These are phyloP conservation scores for Crenuchus spilurus DNA, from an alignment of 2,797 vertebrate species.

Conservation along the genomic window DNA sequence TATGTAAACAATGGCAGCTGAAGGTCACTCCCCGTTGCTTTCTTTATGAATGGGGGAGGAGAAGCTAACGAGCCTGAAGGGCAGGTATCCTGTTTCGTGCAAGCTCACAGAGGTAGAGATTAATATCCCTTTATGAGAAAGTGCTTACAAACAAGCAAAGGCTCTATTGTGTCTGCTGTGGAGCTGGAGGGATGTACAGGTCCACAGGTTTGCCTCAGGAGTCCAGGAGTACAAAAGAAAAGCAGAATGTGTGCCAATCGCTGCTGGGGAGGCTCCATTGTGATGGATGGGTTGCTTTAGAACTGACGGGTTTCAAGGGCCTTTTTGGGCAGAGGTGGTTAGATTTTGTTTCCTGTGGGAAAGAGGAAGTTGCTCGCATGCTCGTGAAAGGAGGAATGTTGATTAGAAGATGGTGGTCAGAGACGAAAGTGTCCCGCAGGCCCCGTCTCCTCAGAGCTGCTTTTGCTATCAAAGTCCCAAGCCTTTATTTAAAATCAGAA, in stretches of 20 bases:
- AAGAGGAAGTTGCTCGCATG: conserved; percentile 26
- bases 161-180: conserved; percentile 40
- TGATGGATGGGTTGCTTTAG: conserved; percentile 7
- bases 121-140: conserved; percentile 28
- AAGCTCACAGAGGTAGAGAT: conserved; percentile 12
- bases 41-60: not conserved
- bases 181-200: conserved; percentile 46
- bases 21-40: conserved; percentile 1
- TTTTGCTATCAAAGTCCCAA: not conserved
- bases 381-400: conserved; percentile 31
- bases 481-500: not conserved
- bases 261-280: conserved; percentile 29
- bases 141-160: conserved; percentile 19
- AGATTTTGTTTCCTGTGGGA: conserved; percentile 54
- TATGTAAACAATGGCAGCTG: not conserved
- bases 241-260: conserved; percentile 30
- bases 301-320: conserved; percentile 19
- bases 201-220: conserved; percentile 52
- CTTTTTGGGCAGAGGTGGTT: conserved; percentile 8
- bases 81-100: conserved; percentile 20
- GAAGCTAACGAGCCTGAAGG: not conserved
- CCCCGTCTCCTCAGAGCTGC: not conserved
- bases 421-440: not conserved
- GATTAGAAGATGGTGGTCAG: conserved; percentile 22
- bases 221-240: conserved; percentile 40